Conservation (phyloP, 1,140 invertebrate genomes). For the Coboldia fuscipes region DNA sequence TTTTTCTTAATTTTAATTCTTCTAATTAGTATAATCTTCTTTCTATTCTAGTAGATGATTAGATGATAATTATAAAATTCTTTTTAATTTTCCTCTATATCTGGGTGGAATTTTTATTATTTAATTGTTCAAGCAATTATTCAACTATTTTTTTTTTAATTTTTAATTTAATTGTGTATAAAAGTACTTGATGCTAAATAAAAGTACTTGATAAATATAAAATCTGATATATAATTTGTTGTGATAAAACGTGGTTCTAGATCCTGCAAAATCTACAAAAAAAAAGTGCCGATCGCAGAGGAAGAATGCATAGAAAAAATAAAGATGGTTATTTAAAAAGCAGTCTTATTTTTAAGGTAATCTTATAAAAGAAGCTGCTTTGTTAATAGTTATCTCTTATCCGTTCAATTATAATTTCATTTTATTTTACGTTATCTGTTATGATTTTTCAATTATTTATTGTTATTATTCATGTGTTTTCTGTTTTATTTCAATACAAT, state of each 20-base stretch:
- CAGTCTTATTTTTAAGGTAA: slow-evolving; percentile 94
- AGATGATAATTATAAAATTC: too few relatives aligned
- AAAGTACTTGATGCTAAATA: too few relatives aligned
- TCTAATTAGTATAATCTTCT: too few relatives aligned
- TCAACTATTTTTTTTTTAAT: too few relatives aligned
- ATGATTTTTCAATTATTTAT: background rate
- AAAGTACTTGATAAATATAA: too few relatives aligned
- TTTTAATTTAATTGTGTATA: too few relatives aligned
- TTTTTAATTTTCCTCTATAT: too few relatives aligned
- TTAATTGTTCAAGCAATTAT: too few relatives aligned
- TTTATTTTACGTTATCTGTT: background rate
- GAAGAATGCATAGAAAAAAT: slow-evolving; percentile 63
- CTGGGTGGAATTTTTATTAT: too few relatives aligned
- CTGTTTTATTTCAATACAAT: background rate
- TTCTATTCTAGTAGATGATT: too few relatives aligned
- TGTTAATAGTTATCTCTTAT: background rate
- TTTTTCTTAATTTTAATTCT: too few relatives aligned
- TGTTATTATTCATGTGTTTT: background rate
- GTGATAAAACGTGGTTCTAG: slow-evolving; percentile 32
- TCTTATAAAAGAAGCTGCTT: slow-evolving; percentile 14
- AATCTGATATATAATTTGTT: too few relatives aligned
- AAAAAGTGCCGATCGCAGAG: slow-evolving; percentile 85
- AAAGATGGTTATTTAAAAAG: slow-evolving; percentile 82
- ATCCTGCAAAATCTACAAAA: slow-evolving; percentile 93
- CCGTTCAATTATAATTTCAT: background rate